Conservation (phyloP, 2,797 vertebrate species). For the Allobates femoralis region DNA sequence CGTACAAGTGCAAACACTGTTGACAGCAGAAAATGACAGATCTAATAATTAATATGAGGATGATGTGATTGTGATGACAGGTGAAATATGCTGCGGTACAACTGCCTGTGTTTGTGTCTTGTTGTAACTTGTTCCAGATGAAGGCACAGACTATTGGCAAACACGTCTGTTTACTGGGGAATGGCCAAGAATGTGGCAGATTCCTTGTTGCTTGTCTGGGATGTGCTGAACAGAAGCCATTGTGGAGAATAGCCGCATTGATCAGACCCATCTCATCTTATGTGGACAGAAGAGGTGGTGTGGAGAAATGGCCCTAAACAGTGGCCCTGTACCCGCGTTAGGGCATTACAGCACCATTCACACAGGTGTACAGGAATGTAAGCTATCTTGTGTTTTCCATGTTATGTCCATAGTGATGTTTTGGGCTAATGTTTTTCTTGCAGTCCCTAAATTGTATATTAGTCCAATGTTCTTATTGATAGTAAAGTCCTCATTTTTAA, state of each 20-base stretch:
- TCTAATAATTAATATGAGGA: slow-evolving; percentile 18
- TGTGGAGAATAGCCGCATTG: slow-evolving; percentile 60
- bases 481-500: too few species aligned
- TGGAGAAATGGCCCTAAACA: not conserved
- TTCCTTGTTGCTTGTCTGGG: slow-evolving; percentile 66
- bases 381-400: not conserved
- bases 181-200: slow-evolving; percentile 61
- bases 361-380: not conserved
- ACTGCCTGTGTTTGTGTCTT: slow-evolving; percentile 63
- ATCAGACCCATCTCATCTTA: slow-evolving; percentile 33
- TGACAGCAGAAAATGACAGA: slow-evolving; percentile 11
- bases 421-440: not conserved
- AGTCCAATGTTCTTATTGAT: too few species aligned
- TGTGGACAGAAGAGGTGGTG: not conserved
- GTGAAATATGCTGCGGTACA: slow-evolving; percentile 55
- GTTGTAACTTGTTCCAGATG: slow-evolving; percentile 59
- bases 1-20: slow-evolving; percentile 21
- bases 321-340: not conserved
- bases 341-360: too few species aligned
- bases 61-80: slow-evolving; percentile 58
- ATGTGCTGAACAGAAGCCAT: slow-evolving; percentile 20
- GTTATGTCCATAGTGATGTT: not conserved
- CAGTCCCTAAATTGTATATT: not conserved
- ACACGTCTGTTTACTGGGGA: slow-evolving; percentile 62
- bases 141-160: slow-evolving; percentile 60